These are phyloP conservation scores for Drusus annulatus DNA, from an alignment of 1,140 invertebrate genomes.

Conservation along the genomic window DNA sequence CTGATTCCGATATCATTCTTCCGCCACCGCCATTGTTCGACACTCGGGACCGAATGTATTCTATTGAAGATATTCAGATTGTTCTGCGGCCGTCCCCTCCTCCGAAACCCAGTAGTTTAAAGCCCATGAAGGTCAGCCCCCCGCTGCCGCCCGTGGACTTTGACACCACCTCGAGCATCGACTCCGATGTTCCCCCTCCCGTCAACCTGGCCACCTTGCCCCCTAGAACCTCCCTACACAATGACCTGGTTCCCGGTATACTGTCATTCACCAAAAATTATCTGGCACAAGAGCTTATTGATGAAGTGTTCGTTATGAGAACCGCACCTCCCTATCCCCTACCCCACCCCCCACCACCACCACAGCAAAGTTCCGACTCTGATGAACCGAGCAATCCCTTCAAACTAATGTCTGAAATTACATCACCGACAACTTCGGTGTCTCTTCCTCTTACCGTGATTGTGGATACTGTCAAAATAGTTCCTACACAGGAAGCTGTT, in stretches of 20 bases:
- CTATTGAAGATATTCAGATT: constrained; percentile 38
- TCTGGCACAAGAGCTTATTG: constrained; percentile 13
- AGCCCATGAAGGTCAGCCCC: background rate
- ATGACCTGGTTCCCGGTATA: constrained; percentile 1
- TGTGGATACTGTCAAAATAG: constrained; percentile 7
- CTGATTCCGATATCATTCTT: constrained; percentile 55
- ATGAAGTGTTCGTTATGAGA: constrained; percentile 52
- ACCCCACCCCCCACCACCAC: background rate
- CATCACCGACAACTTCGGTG: background rate
- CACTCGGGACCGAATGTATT: constrained; percentile 34
- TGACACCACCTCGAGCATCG: constrained; percentile 62
- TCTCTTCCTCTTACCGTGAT: background rate
- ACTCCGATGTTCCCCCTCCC: constrained; percentile 63
- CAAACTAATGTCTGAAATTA: constrained; percentile 19
- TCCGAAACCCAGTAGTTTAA: constrained; percentile 12
- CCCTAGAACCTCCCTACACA: constrained; percentile 55
- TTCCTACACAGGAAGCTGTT: background rate
- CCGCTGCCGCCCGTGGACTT: constrained; percentile 59
- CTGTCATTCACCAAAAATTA: background rate
- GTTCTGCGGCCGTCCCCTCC: constrained; percentile 40
- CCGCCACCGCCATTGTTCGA: constrained; percentile 51
- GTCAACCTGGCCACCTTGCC: constrained; percentile 66
- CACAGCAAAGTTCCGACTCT: constrained; percentile 1
- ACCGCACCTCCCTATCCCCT: constrained; percentile 57
- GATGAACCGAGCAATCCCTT: constrained; percentile 28